Evolutionary conservation across 2,888 invertebrate genomes (phyloP), one percentile per base, ranked within the genome.

Genomic region (Cremastobaeus sp.): DNA sequence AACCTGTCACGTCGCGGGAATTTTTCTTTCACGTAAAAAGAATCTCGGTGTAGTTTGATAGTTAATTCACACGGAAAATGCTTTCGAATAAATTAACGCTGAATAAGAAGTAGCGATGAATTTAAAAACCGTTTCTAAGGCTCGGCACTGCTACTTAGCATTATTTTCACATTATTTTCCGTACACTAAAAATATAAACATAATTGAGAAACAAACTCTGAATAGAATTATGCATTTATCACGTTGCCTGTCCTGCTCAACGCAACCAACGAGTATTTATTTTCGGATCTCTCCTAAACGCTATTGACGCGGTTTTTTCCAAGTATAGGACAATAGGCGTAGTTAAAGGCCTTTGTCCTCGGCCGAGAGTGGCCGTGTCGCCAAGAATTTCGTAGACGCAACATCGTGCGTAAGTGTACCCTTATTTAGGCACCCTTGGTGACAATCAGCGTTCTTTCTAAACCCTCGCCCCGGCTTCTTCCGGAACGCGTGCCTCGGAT

Each of bases 361-460:
- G 35, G 34, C 17, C 30, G 34, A 11, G 41, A 17, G 34, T 43
- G 14, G 41, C 30, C 39, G 30, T n/a, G 39, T 47, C 20, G 60
- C 1, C 18, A 68, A 60, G 47, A 37, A 43, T 62, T 57, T 69
- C 47, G 25, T 45, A 14, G 45, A n/a, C n/a, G 39, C 32, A 34
- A 43, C 43, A 35, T 41, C 59, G 30, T 20, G 68, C 54, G 37
- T 60, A 59, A 59, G 64, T 54, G 54, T 48, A 14, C 69, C 57
- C 74, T 70, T 66, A 34, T 70, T 70, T 70, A 60, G 60, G 25
- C 74, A 60, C 69, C 74, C 73, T 47, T 41, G 45, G 45, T 64
- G 47, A 69, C 64, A 69, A 65, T 74, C 69, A 55, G 54, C 54
- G 37, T 3, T 14, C 52, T 52, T 72, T 72, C 59, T 50, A 62